Evolutionary conservation across 2,113 vertebrate species (phyloP).

Genomic region (Cyanoderma ruficeps): DNA sequence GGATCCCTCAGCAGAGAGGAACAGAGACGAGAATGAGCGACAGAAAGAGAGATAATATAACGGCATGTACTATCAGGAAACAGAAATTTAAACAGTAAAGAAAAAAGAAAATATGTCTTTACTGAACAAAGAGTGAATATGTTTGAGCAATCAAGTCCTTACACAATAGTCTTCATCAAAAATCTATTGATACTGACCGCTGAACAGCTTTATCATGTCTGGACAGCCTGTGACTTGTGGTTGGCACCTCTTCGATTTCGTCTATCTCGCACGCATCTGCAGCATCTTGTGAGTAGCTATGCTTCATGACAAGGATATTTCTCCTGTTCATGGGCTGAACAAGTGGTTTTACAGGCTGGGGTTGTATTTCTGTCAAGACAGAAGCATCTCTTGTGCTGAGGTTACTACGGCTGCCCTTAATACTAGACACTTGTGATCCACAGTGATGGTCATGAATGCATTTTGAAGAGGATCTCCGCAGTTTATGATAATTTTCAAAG

Average conservation of each 20-base stretch:
- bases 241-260: constrained; percentile 96
- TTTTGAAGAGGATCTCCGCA: constrained; percentile 92
- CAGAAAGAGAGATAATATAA: neutral
- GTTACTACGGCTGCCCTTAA: constrained; percentile 91
- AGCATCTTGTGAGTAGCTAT: constrained; percentile 96
- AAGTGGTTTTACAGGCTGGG: constrained; percentile 87
- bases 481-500: constrained; percentile 94
- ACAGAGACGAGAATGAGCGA: neutral
- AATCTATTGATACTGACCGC: constrained; percentile 98
- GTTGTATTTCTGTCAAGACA: constrained; percentile 87
- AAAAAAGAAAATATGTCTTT: neutral
- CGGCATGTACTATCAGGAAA: constrained; percentile 30
- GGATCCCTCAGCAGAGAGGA: neutral
- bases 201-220: constrained; percentile 97
- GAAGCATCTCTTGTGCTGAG: constrained; percentile 88
- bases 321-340: constrained; percentile 87
- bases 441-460: constrained; percentile 98
- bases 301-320: constrained; percentile 98
- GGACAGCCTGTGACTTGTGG: constrained; percentile 96
- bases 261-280: constrained; percentile 91
- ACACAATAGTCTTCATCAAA: constrained; percentile 80
- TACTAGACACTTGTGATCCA: constrained; percentile 89
- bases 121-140: constrained; percentile 11
- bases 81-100: constrained; percentile 28
- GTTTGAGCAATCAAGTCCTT: constrained; percentile 66